Percentiles rank a stretch among this genome's conserved stretches.
These are phyloP conservation scores for Andrena hattorfiana DNA, from an alignment of 2,888 invertebrate genomes.

Conservation along the genomic window DNA sequence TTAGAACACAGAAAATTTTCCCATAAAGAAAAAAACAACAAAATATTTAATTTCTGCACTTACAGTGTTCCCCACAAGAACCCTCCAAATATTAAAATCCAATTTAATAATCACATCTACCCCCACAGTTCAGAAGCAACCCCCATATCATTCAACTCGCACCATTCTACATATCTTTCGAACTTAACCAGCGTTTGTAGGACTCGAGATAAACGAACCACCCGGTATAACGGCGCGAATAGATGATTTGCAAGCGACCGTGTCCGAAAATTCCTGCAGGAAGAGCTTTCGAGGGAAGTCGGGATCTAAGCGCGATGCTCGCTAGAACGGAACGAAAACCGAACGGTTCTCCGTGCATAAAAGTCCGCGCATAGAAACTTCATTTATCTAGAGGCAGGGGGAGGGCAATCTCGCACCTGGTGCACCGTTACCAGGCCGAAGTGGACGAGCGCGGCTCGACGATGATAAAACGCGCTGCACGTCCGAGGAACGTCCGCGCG, in stretches of 20 bases:
- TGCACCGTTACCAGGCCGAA: slow-evolving; percentile 62
- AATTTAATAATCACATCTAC: too few relatives aligned
- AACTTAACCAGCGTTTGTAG: background rate
- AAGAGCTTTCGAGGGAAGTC: background rate
- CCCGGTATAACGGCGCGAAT: background rate
- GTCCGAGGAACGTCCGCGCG: slow-evolving; percentile 25
- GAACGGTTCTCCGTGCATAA: slow-evolving; percentile 55
- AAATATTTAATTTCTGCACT: too few relatives aligned
- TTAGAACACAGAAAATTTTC: too few relatives aligned
- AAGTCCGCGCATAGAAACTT: slow-evolving; percentile 47
- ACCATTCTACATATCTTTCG: too few relatives aligned
- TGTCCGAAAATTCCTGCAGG: background rate
- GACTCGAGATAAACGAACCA: background rate
- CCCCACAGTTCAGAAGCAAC: too few relatives aligned
- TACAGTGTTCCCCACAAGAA: too few relatives aligned
- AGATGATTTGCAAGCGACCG: background rate
- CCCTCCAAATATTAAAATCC: too few relatives aligned
- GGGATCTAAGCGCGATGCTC: slow-evolving; percentile 27
- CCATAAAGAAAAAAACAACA: too few relatives aligned
- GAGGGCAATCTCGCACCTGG: slow-evolving; percentile 64
- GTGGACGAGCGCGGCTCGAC: slow-evolving; percentile 47
- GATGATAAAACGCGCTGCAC: slow-evolving; percentile 51
- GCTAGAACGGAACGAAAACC: slow-evolving; percentile 57
- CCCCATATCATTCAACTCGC: too few relatives aligned
- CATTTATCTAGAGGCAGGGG: slow-evolving; percentile 56